Evolutionary conservation across 1,140 invertebrate species (phyloP).

Genomic region (Acromyrmex echinatior): DNA sequence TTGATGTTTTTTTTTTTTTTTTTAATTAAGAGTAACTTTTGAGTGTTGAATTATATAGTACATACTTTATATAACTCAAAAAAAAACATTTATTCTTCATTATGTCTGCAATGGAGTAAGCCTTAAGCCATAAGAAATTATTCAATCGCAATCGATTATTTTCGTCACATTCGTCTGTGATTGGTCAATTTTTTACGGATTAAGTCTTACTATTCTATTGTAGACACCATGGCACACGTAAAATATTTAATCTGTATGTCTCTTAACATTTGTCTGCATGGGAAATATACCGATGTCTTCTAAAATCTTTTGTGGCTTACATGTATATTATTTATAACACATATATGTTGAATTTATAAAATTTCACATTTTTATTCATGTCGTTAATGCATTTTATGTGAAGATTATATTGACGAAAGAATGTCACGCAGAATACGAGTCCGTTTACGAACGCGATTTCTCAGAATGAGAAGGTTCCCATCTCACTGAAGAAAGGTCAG

Average conservation of each 20-base stretch:
- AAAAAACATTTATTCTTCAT: background rate
- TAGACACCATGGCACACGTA: background rate
- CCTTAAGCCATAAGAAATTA: too few relatives aligned
- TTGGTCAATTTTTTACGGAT: too few relatives aligned
- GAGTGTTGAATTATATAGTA: too few relatives aligned
- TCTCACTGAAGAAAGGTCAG: conserved; percentile 58
- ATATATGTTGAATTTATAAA: background rate
- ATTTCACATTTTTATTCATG: background rate
- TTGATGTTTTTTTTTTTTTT: background rate
- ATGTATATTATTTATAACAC: background rate
- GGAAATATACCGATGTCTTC: background rate
- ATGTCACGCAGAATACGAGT: background rate
- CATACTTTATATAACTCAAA: background rate
- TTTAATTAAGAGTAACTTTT: background rate
- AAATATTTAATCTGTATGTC: background rate
- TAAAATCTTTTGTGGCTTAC: background rate
- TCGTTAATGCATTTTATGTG: conserved; percentile 8
- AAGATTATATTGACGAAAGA: background rate
- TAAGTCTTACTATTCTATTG: too few relatives aligned
- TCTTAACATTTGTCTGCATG: background rate
- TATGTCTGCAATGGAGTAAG: too few relatives aligned
- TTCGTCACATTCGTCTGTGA: too few relatives aligned
- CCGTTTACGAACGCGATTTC: background rate
- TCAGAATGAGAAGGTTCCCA: conserved; percentile 39
- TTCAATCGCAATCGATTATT: too few relatives aligned